Percentiles rank a stretch among this genome's conserved stretches.
Conservation (phyloP, 2,888 invertebrate species). For the Anarsia innoxiella region DNA sequence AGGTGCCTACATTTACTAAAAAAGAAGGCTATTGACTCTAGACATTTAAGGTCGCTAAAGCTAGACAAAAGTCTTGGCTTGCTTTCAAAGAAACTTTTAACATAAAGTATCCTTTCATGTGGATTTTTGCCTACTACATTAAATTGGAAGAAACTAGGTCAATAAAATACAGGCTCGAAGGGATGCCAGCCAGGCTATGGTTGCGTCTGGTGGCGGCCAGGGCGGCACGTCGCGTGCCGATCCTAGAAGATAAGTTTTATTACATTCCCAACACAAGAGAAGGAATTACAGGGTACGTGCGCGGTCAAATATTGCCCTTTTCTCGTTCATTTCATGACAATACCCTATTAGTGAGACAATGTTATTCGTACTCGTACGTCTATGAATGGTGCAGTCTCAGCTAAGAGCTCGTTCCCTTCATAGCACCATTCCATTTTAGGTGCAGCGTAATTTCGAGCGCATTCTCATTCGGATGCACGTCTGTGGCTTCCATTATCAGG, state of each 20-base stretch:
- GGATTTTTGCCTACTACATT: background rate
- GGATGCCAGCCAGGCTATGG: conserved; percentile 9
- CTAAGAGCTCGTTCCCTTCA: conserved; percentile 28
- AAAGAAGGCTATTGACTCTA: no score
- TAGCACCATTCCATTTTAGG: conserved; percentile 25
- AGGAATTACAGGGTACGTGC: conserved; percentile 44
- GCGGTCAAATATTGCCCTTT: conserved; percentile 46
- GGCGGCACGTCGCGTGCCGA: conserved; percentile 38
- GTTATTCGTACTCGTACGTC: conserved; percentile 22
- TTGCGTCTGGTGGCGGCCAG: conserved; percentile 20
- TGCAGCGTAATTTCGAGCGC: conserved; percentile 26
- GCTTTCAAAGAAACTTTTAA: conserved; percentile 3
- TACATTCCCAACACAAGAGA: conserved; percentile 48
- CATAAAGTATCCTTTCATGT: background rate
- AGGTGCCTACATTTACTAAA: no score
- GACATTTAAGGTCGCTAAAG: no score
- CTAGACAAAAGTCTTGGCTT: background rate
- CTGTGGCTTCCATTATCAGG: conserved; percentile 36
- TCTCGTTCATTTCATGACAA: conserved; percentile 48
- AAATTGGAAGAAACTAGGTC: conserved; percentile 15
- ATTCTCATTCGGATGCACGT: conserved; percentile 41
- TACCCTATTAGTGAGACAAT: conserved; percentile 52
- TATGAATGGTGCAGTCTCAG: conserved; percentile 22
- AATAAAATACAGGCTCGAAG: conserved; percentile 15
- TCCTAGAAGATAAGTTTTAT: conserved; percentile 53